These are phyloP conservation scores for Onychorhynchus coronatus DNA, from an alignment of 2,113 vertebrate species.

Conservation along the genomic window DNA sequence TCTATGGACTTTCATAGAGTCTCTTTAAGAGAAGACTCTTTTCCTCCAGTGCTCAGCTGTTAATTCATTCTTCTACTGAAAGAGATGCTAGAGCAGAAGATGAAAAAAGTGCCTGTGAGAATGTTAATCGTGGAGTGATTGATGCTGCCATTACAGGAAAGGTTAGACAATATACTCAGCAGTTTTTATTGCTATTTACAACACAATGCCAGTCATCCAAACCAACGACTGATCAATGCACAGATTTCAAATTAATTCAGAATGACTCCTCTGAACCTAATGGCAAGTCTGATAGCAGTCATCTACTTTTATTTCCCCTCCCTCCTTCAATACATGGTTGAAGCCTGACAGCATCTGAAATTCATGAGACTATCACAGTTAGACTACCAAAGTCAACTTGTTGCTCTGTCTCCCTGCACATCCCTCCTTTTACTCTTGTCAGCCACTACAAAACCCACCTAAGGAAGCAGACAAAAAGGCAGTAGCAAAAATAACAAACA, in stretches of 20 bases:
- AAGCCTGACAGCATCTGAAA: background rate
- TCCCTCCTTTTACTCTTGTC: background rate
- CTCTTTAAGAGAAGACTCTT: background rate
- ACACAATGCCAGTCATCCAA: background rate
- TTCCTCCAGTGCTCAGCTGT: background rate
- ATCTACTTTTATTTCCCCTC: background rate
- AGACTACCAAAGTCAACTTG: background rate
- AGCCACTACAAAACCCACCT: background rate
- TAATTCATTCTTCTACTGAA: background rate
- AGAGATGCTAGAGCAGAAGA: background rate
- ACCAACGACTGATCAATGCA: background rate
- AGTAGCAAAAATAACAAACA: background rate
- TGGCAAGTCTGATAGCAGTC: background rate
- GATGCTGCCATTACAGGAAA: background rate
- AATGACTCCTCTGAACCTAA: background rate
- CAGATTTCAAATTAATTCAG: background rate
- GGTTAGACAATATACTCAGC: conserved; percentile 10
- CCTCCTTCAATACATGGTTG: background rate
- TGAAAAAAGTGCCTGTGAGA: background rate
- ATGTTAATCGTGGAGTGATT: background rate
- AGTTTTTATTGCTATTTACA: background rate
- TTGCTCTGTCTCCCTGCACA: background rate
- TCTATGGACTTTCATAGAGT: background rate
- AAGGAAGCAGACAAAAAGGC: background rate
- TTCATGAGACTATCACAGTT: background rate